Evolutionary conservation across 1,140 invertebrate species (phyloP).

Genomic region (Diabrotica virgifera): DNA sequence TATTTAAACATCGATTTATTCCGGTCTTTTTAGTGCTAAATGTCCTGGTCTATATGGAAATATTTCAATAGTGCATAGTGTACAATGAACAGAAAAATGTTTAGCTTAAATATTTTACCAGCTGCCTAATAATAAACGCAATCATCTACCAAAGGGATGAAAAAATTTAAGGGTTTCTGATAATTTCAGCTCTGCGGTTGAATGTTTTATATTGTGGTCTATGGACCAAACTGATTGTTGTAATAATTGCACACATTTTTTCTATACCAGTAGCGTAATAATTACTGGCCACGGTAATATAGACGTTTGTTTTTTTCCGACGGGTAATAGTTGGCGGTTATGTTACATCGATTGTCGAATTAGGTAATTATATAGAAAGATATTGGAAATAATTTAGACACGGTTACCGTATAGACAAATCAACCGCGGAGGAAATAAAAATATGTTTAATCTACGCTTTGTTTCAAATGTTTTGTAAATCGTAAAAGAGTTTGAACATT

Average conservation of each 20-base stretch:
- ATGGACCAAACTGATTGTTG: constrained; percentile 8
- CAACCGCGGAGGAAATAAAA: neutral
- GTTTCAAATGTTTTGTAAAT: too few relatives aligned
- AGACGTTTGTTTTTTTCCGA: neutral
- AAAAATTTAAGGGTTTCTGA: neutral
- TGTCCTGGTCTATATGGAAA: too few relatives aligned
- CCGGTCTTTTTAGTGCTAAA: too few relatives aligned
- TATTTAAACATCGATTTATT: too few relatives aligned
- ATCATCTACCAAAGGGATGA: neutral
- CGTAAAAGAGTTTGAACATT: too few relatives aligned
- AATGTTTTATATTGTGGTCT: constrained; percentile 8
- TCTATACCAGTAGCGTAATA: neutral
- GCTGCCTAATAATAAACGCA: too few relatives aligned
- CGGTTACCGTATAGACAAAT: neutral
- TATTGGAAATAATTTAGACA: neutral
- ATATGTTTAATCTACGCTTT: too few relatives aligned
- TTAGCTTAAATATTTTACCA: too few relatives aligned
- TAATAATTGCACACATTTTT: constrained; percentile 8
- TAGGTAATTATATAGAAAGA: constrained; percentile 1
- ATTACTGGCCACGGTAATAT: neutral
- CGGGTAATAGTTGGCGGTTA: neutral
- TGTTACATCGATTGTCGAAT: neutral
- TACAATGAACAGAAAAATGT: too few relatives aligned
- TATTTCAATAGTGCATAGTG: too few relatives aligned
- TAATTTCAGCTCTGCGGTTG: constrained; percentile 9